Base-by-base conservation (phyloP, 2,888 invertebrate genomes). In the Diarsia mendica region DNA sequence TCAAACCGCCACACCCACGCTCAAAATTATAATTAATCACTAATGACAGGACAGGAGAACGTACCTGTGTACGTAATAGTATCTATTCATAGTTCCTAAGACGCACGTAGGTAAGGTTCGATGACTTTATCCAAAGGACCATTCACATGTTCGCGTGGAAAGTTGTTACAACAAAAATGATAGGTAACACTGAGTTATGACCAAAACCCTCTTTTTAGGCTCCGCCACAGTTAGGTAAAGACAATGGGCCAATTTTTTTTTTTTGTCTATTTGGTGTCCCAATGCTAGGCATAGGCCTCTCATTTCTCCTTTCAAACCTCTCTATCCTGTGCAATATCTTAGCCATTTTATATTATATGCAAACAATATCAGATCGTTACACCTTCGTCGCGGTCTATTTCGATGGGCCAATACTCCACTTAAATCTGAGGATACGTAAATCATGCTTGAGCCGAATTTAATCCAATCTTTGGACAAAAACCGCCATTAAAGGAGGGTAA, bases 1-100 rank as follows among this genome's bases (percentile, higher is more conserved):
- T 65, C 64, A 78, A 71, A 67, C 55, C 61, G 75, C 82, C 84
- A 55, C 82, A 67, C 84, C 85, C 76, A 77, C 67, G 67, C 77
- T 82, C 33, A 72, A 48, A 39, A 39, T 39, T 39, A 64, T 71
- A 77, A 85, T 85, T 80, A 85, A 76, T 78, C 66, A 64, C 61
- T 55, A 64, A 80, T 84, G 77, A 77, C 84, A 78, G 55, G 28
- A 65, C 84, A 78, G 60, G 28, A 65, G 61, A 39, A 46, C 10
- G 20, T 70, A 64, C 65, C 33, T 68, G 15, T 20, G 13, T 64
- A 53, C 20, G 8, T 73, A 63, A 44, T 66, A 53, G n/a, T 39
- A 18, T 60, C 39, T 73, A 72, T 49, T 23, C 44, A 49, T 13
- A 79, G 46, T 51, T 65, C 1, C 0, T 23, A 44, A 60, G 51